Conservation (phyloP, 2,888 invertebrate species). For the Drosophila ustulata region DNA sequence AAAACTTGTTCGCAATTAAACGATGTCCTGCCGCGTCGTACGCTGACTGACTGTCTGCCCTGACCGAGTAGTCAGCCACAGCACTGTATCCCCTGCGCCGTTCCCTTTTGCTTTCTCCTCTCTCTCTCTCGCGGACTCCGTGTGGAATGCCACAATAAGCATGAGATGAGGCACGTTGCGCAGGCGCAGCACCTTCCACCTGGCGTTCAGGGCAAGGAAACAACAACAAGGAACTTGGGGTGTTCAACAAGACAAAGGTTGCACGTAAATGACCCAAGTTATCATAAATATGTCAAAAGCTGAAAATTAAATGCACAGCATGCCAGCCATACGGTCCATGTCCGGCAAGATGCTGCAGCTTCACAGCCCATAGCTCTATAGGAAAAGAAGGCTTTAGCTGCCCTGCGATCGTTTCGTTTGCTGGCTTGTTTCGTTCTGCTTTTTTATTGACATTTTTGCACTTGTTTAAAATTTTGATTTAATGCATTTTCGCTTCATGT, state of each 20-base stretch:
- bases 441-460: conserved; percentile 78
- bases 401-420: conserved; percentile 5
- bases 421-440: conserved; percentile 31
- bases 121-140: neutral
- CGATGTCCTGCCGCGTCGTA: conserved; percentile 83
- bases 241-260: conserved; percentile 81
- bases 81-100: conserved; percentile 1
- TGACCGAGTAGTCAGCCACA: conserved; percentile 17
- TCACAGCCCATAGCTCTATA: conserved; percentile 12
- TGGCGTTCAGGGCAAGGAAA: conserved; percentile 70
- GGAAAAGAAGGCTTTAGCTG: conserved; percentile 13
- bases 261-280: conserved; percentile 85
- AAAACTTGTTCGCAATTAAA: conserved; percentile 85
- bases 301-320: conserved; percentile 84
- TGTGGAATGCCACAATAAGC: conserved; percentile 48
- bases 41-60: conserved; percentile 77
- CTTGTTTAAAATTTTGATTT: conserved; percentile 81
- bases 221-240: conserved; percentile 33
- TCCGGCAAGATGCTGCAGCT: conserved; percentile 26
- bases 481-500: conserved; percentile 66
- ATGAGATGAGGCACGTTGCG: conserved; percentile 43
- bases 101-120: neutral
- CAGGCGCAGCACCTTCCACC: conserved; percentile 74
- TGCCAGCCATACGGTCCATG: conserved; percentile 42
- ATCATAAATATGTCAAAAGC: conserved; percentile 85